Base-by-base conservation (phyloP, 53 echinoderm and acorn worm genomes). In the Paracentrotus lividus region DNA sequence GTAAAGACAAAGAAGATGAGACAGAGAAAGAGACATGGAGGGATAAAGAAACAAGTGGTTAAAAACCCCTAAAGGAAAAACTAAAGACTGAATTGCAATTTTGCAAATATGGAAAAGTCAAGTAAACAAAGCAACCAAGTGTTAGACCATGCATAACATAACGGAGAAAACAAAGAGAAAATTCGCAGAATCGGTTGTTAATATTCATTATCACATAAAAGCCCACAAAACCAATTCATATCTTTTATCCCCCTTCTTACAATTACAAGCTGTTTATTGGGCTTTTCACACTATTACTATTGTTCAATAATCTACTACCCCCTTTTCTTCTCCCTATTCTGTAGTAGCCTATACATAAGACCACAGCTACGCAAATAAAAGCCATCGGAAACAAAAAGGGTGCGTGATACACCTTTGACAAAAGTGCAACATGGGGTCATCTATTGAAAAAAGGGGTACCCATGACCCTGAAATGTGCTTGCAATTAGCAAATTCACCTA, bases 401-500 rank as follows among this genome's bases (percentile, higher is more conserved):
- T 49, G 36, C 49, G 47, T 49, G 27, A n/a, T 47, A 47, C n/a
- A 81, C 44, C 33, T 34, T 81, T 81, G 81, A 47, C 24, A 23
- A 87, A 87, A 87, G 87, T 87, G 14, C 87, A 87, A 36, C 55
- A 36, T 54, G 1, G 40, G 87, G 87, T 87, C 87, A 87, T 34
- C 21, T 20, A 40, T 21, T 56, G 87, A 87, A 55, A 36, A 31
- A 32, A 55, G 21, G 33, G 87, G 21, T 5, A 2, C 24, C 18
- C 24, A 49, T 87, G 87, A 56, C 87, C 87, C 87, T 87, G 87
- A 87, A 87, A 87, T 87, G 32, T 55, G 87, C 49, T 57, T 24
- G 56, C 87, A 87, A 87, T 87, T 87, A 87, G 57, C 57, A 54
- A 87, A 54, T 87, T 87, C 55, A 31, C 55, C 53, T 87, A 87